Evolutionary conservation across 2,888 invertebrate genomes (phyloP), one percentile per base, ranked within the genome.

Genomic region (Allolobophora icterica): DNA sequence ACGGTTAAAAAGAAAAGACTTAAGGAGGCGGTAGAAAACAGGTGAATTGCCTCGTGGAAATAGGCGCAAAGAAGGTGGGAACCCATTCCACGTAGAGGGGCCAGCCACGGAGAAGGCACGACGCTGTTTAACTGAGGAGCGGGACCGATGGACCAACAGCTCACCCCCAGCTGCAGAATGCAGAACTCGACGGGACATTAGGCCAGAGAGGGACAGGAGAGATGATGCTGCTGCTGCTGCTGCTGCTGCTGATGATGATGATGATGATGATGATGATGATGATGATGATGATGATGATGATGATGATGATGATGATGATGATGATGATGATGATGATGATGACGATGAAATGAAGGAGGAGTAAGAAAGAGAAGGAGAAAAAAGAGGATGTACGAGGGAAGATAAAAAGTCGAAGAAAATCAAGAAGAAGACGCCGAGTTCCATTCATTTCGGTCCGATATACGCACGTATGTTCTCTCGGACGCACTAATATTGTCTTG

Each of bases 201-300:
- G n/a, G n/a, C n/a, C n/a, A n/a, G n/a, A n/a, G n/a, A n/a, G 45
- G 15, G 45, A 15, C 21, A 45, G 45, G 3, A 19, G 13, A 45
- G 45, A n/a, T n/a, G n/a, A n/a, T 38, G 38, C 8, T 38, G 38
- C 8, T 38, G 38, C 8, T 38, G 38, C 8, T 38, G 84, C 6
- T 84, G 84, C 40, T 90, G 42, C 1, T 42, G 42, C 1, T 42
- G 91, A 91, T 83, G 58, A 40, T 34, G 52, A 89, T 38, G 84
- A 89, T 34, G 87, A 90, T 87, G 87, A 87, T 87, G 90, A 87
- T 33, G 84, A 35, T 71, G 84, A 35, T 89, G 91, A 45, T 91
- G 38, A 89, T 91, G 84, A 42, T 91, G 58, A 42, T 84, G 90
- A 90, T 90, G 90, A 84, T 24, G 24, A 35, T 35, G 45, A 83